Conservation (phyloP, 2,113 vertebrate species). For the Scortum barcoo region DNA sequence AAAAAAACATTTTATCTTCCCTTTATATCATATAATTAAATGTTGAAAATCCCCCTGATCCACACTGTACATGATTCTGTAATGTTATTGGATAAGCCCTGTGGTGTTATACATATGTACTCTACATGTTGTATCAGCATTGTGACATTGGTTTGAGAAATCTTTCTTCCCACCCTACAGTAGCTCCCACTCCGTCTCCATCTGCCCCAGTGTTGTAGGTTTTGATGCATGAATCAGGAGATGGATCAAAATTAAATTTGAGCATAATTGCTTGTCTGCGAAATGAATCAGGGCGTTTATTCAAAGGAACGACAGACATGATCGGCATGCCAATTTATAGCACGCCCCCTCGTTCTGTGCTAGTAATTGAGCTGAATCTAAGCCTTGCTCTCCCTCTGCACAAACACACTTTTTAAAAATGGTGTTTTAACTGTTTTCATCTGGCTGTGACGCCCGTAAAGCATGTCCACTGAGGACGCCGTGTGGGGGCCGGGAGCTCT, state of each 20-base stretch:
- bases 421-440: constrained; percentile 76
- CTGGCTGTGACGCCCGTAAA: constrained; percentile 65
- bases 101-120: neutral
- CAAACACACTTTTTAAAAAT: constrained; percentile 67
- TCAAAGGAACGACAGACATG: constrained; percentile 50
- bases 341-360: constrained; percentile 41
- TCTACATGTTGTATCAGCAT: neutral
- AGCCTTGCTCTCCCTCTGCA: constrained; percentile 22
- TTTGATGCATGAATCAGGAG: constrained; percentile 60
- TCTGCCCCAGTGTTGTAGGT: neutral
- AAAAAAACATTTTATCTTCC: neutral
- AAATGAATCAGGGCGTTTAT: constrained; percentile 64
- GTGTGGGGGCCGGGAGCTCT: constrained; percentile 61
- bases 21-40: neutral
- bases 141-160: constrained; percentile 4
- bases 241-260: constrained; percentile 66
- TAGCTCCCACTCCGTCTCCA: neutral
- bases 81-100: neutral
- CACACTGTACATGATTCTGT: neutral
- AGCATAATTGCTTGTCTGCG: constrained; percentile 55
- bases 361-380: constrained; percentile 64
- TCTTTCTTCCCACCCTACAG: neutral
- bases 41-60: neutral
- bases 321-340: constrained; percentile 68
- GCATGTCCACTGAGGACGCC: constrained; percentile 63